Conservation (phyloP, 2,888 invertebrate species). For the Rhagium mordax region DNA sequence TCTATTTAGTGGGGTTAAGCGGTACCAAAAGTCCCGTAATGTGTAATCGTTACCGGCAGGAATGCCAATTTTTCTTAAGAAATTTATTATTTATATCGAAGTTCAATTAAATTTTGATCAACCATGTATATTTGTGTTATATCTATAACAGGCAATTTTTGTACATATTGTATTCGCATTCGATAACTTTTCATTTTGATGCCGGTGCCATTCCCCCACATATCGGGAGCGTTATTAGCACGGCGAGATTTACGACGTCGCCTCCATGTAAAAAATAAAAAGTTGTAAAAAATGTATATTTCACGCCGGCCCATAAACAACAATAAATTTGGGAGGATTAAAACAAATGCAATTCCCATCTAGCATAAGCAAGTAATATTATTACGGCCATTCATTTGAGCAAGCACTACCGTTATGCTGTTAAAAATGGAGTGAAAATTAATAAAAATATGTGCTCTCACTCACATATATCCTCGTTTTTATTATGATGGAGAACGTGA, state of each 20-base stretch:
- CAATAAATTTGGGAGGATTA: constrained; percentile 30
- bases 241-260: background rate
- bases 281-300: constrained; percentile 13
- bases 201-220: background rate
- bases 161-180: background rate
- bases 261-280: constrained; percentile 2
- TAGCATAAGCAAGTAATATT: constrained; percentile 35
- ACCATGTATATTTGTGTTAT: too few species aligned
- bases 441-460: constrained; percentile 57
- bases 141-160: background rate
- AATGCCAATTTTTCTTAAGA: too few species aligned
- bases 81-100: too few species aligned
- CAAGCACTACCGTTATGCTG: constrained; percentile 42
- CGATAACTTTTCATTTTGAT: background rate
- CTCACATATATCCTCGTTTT: constrained; percentile 52
- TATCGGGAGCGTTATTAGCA: background rate
- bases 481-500: constrained; percentile 57
- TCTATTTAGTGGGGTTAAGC: too few species aligned
- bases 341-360: constrained; percentile 38
- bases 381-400: constrained; percentile 42
- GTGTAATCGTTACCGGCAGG: too few species aligned
- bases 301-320: constrained; percentile 29
- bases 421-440: constrained; percentile 56
- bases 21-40: too few species aligned
- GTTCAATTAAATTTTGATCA: too few species aligned